A percentile compares a stretch with the other conserved stretches of the same genome.
phyloP scores from a whole-genome alignment of 2,797 vertebrate genomes.

The Vireo griseus region DNA sequence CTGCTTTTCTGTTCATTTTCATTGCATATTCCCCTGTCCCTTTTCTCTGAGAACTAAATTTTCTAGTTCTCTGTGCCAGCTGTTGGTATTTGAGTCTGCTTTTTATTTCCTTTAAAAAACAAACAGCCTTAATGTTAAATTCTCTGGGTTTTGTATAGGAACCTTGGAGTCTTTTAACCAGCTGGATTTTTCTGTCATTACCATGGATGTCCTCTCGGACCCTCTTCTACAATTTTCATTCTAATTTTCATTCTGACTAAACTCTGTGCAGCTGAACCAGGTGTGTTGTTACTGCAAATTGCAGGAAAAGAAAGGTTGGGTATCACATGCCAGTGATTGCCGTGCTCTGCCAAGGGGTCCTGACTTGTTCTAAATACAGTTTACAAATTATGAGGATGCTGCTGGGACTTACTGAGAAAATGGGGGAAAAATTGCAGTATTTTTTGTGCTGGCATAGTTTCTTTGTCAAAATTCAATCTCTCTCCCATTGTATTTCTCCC shows the following conservation, averaged over 20 bases:
- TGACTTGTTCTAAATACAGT: not conserved
- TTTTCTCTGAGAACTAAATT: not conserved
- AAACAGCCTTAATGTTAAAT: not conserved
- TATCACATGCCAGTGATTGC: not conserved
- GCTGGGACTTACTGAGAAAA: not conserved
- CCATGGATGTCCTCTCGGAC: not conserved
- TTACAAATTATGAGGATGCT: not conserved
- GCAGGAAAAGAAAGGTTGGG: not conserved
- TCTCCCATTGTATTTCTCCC: not conserved
- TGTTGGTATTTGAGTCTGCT: not conserved
- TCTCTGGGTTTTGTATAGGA: not conserved
- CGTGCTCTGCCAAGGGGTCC: not conserved
- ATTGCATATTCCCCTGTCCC: not conserved
- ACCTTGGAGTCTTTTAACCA: not conserved
- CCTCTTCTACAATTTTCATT: not conserved
- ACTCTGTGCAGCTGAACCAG: not conserved
- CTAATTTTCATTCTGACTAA: not conserved
- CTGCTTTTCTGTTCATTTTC: not conserved
- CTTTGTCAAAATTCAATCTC: not conserved
- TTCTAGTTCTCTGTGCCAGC: not conserved
- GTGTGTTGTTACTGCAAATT: not conserved
- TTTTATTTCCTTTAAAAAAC: not conserved
- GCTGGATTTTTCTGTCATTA: not conserved
- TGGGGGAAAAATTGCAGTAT: not conserved
- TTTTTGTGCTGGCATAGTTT: not conserved